A percentile compares a stretch with the other conserved stretches of the same genome.
phyloP scores from a whole-genome alignment of 2,797 vertebrate genomes.

The Pagetopsis macropterus region DNA sequence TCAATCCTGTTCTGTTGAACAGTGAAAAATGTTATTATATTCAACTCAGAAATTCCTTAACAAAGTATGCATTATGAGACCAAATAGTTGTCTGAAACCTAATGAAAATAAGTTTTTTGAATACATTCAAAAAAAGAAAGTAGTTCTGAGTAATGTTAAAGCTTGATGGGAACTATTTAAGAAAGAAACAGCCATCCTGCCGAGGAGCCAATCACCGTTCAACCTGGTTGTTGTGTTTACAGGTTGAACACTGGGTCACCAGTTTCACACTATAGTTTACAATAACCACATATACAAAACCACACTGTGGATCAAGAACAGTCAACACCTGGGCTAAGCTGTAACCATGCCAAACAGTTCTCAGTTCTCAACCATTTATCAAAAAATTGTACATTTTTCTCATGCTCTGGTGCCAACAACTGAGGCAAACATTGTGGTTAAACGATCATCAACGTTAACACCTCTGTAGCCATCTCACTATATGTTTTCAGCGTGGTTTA shows the following conservation, averaged over 20 bases:
- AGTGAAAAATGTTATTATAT: no score
- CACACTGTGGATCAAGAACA: constrained; percentile 26
- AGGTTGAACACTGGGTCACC: constrained; percentile 50
- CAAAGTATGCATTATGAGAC: no score
- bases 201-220: background rate
- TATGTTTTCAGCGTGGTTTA: background rate
- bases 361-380: constrained; percentile 16
- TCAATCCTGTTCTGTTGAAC: no score
- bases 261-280: constrained; percentile 50
- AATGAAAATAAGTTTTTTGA: no score
- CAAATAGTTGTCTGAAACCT: no score
- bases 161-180: background rate
- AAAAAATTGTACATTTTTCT: background rate
- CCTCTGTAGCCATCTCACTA: background rate
- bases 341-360: constrained; percentile 22
- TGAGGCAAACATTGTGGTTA: constrained; percentile 30
- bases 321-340: constrained; percentile 36
- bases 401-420: background rate
- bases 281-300: constrained; percentile 44
- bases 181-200: background rate
- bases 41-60: no score
- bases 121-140: background rate
- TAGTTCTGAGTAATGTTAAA: background rate
- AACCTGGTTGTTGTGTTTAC: background rate
- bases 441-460: rapidly evolving